phyloP scores from a whole-genome alignment of 2,113 vertebrate species.

The Sturnira hondurensis region DNA sequence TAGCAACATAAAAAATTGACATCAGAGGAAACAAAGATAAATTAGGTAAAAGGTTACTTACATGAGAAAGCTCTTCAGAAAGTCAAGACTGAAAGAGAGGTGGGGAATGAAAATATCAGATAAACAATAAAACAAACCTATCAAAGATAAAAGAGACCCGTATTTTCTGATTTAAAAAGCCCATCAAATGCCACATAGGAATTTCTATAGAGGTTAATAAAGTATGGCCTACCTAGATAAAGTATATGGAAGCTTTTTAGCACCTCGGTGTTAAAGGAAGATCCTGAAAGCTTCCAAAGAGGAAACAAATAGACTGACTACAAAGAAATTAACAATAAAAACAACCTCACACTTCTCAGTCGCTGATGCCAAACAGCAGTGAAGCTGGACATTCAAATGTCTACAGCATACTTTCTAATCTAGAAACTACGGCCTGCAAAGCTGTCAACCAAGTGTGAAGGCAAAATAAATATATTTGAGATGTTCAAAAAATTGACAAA shows the following conservation, averaged over 20 bases:
- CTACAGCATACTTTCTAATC: not conserved
- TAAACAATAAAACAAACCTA: not conserved
- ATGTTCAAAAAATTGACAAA: not conserved
- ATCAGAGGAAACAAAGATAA: not conserved
- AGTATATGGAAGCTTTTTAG: not conserved
- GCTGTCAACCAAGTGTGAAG: not conserved
- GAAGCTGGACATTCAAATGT: not conserved
- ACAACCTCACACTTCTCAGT: not conserved
- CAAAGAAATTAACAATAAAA: slow-evolving; percentile 17
- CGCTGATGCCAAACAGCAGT: not conserved
- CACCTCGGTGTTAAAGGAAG: not conserved
- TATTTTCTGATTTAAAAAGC: slow-evolving; percentile 26
- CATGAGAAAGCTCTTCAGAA: not conserved
- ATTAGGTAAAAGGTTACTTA: not conserved
- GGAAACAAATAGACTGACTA: not conserved
- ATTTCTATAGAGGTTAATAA: not conserved
- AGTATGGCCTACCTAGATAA: not conserved
- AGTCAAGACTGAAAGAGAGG: not conserved
- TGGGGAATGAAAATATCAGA: not conserved
- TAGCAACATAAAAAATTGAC: not conserved
- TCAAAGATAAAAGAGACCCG: not conserved
- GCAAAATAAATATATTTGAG: not conserved
- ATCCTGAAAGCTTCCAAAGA: not conserved
- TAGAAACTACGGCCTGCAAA: not conserved
- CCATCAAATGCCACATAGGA: not conserved